Conservation (phyloP, 2,113 vertebrate species). For the Phalacrocorax carbo region DNA sequence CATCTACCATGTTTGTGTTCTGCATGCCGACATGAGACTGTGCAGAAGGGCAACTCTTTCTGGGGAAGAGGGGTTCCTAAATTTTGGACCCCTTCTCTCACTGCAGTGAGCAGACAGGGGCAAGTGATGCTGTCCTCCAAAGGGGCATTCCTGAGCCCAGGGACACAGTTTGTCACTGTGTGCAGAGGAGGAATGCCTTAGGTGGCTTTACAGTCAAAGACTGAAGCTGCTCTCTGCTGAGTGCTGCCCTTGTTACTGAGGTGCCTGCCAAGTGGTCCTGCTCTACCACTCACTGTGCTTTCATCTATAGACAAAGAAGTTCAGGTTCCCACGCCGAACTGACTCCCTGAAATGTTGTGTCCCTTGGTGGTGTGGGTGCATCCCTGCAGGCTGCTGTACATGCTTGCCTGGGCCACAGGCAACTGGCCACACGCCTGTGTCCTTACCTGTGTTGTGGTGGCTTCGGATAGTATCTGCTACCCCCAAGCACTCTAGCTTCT, state of each 20-base stretch:
- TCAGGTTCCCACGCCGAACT: background rate
- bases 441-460: background rate
- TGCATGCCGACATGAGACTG: background rate
- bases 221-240: background rate
- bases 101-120: background rate
- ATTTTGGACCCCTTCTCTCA: background rate
- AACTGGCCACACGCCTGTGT: background rate
- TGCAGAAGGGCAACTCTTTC: background rate
- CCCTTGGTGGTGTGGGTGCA: background rate
- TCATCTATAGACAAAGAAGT: background rate
- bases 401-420: background rate
- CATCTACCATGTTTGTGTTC: background rate
- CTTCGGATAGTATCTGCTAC: background rate
- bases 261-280: background rate
- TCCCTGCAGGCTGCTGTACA: background rate
- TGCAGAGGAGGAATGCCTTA: background rate
- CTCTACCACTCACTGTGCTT: background rate
- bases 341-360: background rate
- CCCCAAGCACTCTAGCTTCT: background rate
- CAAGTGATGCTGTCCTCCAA: background rate
- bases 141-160: background rate
- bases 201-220: background rate
- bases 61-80: background rate
- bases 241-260: background rate
- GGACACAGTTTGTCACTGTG: background rate